Conservation (phyloP, 1,140 invertebrate species). For the Anagrus nilaparvatae region DNA sequence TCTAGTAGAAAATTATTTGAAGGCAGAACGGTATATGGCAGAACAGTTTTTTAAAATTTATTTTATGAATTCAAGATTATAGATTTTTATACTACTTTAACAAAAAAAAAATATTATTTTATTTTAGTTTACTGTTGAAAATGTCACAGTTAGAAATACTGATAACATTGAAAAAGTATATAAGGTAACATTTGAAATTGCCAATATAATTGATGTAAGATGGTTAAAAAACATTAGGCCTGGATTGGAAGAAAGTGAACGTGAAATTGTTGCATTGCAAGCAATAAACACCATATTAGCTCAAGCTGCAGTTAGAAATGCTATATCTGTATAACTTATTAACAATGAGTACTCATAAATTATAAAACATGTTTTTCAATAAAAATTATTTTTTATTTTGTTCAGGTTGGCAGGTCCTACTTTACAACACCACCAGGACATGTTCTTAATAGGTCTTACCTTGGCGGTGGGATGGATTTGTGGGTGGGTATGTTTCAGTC, state of each 20-base stretch:
- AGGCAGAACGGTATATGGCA: background rate
- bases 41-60: background rate
- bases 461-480: constrained; percentile 56
- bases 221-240: constrained; percentile 42
- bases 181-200: constrained; percentile 49
- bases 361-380: background rate
- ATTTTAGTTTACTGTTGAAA: background rate
- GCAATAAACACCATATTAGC: constrained; percentile 76
- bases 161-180: constrained; percentile 41
- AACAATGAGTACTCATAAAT: background rate
- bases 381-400: constrained; percentile 5
- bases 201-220: constrained; percentile 43
- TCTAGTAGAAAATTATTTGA: constrained; percentile 26
- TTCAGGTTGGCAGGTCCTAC: constrained; percentile 45
- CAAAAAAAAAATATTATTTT: background rate
- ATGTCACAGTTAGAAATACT: constrained; percentile 27
- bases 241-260: constrained; percentile 29
- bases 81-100: background rate
- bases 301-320: constrained; percentile 34
- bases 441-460: constrained; percentile 23
- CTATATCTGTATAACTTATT: too few species aligned
- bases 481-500: constrained; percentile 66
- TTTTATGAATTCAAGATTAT: background rate
- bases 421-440: constrained; percentile 22
- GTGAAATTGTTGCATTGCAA: constrained; percentile 58